A percentile compares a stretch with the other conserved stretches of the same genome.
These are phyloP conservation scores for Caprella mutica DNA, from an alignment of 2,888 invertebrate genomes.

Conservation along the genomic window DNA sequence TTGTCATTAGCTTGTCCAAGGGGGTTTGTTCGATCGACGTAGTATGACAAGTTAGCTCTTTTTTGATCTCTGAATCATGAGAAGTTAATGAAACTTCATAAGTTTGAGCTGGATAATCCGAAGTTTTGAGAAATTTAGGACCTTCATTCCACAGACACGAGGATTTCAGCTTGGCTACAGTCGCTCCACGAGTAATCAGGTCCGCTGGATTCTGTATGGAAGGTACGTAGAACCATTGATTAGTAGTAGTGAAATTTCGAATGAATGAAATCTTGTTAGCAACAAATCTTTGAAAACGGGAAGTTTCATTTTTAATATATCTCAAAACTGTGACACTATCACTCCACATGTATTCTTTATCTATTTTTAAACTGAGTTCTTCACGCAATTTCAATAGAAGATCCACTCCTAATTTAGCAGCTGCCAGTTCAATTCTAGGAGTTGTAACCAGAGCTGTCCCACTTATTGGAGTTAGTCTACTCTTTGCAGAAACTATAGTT, in stretches of 20 bases:
- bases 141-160: not conserved
- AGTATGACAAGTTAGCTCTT: too few relatives aligned
- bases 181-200: not conserved
- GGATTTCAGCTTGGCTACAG: not conserved
- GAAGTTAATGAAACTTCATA: too few relatives aligned
- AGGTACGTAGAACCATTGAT: constrained; percentile 8
- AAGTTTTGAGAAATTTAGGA: not conserved
- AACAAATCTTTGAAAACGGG: constrained; percentile 13
- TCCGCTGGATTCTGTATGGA: constrained; percentile 7
- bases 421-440: not conserved
- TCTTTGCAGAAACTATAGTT: not conserved
- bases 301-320: constrained; percentile 8
- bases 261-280: constrained; percentile 6
- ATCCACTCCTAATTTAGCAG: not conserved
- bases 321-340: constrained; percentile 3
- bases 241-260: not conserved
- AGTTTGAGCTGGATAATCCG: not conserved
- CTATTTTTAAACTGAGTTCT: not conserved
- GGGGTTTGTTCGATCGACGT: too few relatives aligned
- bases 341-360: too few relatives aligned
- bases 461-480: not conserved
- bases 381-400: not conserved
- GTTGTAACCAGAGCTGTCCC: not conserved
- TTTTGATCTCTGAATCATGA: too few relatives aligned
- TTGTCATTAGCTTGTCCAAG: too few relatives aligned